These are phyloP conservation scores for Chaenodraco wilsoni DNA, from an alignment of 2,797 vertebrate species.

Conservation along the genomic window DNA sequence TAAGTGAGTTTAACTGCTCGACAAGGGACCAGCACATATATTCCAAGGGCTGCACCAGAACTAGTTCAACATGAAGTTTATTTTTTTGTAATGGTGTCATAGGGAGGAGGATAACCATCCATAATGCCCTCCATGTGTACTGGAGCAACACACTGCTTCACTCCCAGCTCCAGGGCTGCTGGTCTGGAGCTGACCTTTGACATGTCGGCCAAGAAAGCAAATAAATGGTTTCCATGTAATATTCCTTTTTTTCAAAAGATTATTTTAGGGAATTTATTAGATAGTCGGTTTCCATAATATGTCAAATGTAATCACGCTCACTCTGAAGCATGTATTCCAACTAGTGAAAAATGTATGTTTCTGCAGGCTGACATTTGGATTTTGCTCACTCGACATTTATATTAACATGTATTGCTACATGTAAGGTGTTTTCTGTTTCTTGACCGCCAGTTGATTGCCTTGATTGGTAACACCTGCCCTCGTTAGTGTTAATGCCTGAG, in stretches of 20 bases:
- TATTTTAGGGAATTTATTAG: too few species aligned
- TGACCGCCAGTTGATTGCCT: not conserved
- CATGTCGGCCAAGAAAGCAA: conserved; percentile 9
- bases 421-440: not conserved
- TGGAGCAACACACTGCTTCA: conserved; percentile 23
- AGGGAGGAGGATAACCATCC: not conserved
- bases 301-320: not conserved
- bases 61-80: not conserved
- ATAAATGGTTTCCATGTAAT: not conserved
- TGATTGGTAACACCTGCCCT: conserved; percentile 10
- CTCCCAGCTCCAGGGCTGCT: conserved; percentile 12
- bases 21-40: not conserved
- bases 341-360: not conserved
- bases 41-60: not conserved
- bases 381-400: not conserved
- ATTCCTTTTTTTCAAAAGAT: too few species aligned
- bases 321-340: not conserved
- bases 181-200: conserved; percentile 29
- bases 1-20: conserved; percentile 4
- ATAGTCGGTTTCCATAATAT: not conserved
- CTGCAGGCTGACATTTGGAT: not conserved
- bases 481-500: not conserved
- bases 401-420: not conserved
- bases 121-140: not conserved
- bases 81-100: not conserved